Conservation (phyloP, 2,113 vertebrate genomes). For the Chamaea fasciata region DNA sequence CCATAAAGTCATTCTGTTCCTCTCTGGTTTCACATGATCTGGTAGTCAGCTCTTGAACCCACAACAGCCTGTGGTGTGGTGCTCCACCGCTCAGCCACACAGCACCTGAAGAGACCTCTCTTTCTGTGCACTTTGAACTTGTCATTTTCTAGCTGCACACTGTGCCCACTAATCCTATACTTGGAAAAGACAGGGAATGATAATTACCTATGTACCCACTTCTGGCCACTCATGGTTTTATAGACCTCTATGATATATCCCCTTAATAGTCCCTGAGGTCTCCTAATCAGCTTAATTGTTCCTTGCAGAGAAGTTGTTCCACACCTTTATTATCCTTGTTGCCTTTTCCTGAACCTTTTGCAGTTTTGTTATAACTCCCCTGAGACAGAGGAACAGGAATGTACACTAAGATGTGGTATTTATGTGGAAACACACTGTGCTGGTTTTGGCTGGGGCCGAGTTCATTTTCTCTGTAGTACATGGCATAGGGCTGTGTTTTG, state of each 20-base stretch:
- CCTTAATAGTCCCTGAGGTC: not conserved
- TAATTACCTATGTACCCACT: not conserved
- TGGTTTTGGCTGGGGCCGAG: not conserved
- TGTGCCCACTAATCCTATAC: not conserved
- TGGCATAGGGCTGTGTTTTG: not conserved
- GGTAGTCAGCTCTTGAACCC: not conserved
- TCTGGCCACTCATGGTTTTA: not conserved
- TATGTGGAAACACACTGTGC: not conserved
- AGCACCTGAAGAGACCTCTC: not conserved
- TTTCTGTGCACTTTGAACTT: not conserved
- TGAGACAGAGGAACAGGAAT: not conserved
- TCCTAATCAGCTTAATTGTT: not conserved
- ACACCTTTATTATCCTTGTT: not conserved
- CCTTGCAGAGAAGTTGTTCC: not conserved
- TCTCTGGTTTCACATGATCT: not conserved
- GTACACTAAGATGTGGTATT: not conserved
- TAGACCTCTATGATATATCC: not conserved
- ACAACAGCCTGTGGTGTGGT: not conserved
- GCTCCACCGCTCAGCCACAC: not conserved
- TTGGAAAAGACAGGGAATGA: not conserved
- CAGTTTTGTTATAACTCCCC: not conserved
- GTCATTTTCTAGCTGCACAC: not conserved
- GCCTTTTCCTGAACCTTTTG: not conserved
- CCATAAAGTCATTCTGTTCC: not conserved
- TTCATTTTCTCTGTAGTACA: not conserved